Conservation (phyloP, 1,140 invertebrate species). For the Drosophila busckii region DNA sequence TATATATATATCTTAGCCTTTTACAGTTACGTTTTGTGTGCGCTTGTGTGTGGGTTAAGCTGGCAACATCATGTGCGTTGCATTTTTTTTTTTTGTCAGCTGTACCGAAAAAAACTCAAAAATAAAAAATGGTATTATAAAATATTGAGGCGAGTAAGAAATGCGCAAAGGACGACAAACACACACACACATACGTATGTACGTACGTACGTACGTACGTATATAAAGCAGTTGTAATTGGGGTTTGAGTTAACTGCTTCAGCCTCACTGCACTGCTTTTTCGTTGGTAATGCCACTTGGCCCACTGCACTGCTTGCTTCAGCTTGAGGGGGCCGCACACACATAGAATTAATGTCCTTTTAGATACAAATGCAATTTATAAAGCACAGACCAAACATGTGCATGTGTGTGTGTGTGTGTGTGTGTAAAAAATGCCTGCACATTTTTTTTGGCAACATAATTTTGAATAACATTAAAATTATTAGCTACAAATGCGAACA, state of each 20-base stretch:
- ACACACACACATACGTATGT: slow-evolving; percentile 9
- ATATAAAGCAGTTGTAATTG: slow-evolving; percentile 26
- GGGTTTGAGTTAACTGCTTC: no score
- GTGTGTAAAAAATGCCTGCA: slow-evolving; percentile 50
- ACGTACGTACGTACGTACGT: neutral
- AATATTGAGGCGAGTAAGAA: slow-evolving; percentile 71
- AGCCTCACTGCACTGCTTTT: no score
- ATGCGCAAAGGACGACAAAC: slow-evolving; percentile 50
- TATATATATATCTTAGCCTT: neutral
- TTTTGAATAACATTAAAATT: slow-evolving; percentile 78
- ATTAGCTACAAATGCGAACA: slow-evolving; percentile 68
- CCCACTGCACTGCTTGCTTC: slow-evolving; percentile 21
- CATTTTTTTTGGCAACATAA: slow-evolving; percentile 64
- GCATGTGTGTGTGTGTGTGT: neutral
- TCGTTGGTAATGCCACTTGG: slow-evolving; percentile 2
- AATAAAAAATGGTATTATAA: slow-evolving; percentile 68
- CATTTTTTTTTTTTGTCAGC: slow-evolving; percentile 7
- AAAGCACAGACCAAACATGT: slow-evolving; percentile 23
- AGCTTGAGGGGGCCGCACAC: slow-evolving; percentile 16
- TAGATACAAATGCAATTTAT: slow-evolving; percentile 75
- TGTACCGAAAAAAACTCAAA: slow-evolving; percentile 8
- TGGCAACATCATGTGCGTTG: slow-evolving; percentile 64
- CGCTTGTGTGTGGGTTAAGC: slow-evolving; percentile 54
- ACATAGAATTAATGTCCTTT: slow-evolving; percentile 61
- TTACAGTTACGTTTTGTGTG: slow-evolving; percentile 7